These are phyloP conservation scores for Dendronephthya gigantea DNA, from an alignment of 64 coral and sea anemone genomes.

Conservation along the genomic window DNA sequence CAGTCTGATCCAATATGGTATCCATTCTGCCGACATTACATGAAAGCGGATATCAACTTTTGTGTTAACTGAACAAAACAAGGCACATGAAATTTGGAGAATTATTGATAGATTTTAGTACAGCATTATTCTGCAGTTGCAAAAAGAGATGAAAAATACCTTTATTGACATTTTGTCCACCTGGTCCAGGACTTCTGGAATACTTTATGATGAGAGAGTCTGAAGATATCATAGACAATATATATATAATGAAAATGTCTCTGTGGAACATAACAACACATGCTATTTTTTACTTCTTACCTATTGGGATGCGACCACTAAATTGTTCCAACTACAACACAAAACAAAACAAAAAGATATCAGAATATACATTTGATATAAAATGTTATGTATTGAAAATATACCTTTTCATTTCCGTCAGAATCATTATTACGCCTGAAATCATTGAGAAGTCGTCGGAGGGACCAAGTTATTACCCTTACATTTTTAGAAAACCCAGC, in stretches of 20 bases:
- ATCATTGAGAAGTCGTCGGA: neutral
- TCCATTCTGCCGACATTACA: constrained; percentile 63
- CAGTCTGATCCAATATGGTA: constrained; percentile 53
- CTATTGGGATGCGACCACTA: neutral
- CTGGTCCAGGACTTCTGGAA: constrained; percentile 88
- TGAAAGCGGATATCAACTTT: constrained; percentile 97
- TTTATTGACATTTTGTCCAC: constrained; percentile 99
- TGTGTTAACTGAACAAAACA: constrained; percentile 71
- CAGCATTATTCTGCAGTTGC: too few species aligned
- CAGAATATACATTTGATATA: neutral
- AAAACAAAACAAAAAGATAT: neutral
- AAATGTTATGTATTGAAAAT: neutral
- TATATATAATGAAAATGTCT: too few species aligned
- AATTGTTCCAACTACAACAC: neutral
- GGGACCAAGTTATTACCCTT: neutral
- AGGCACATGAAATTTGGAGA: too few species aligned
- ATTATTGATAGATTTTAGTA: neutral
- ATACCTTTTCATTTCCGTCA: neutral
- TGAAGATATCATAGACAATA: constrained; percentile 2
- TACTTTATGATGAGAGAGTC: constrained; percentile 69
- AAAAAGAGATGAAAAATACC: constrained; percentile 26
- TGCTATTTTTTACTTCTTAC: neutral
- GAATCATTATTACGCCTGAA: neutral
- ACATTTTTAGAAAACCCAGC: neutral
- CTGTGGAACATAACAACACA: neutral